Base-by-base conservation (phyloP, 2,888 invertebrate genomes). In the Harpalus rufipes region DNA sequence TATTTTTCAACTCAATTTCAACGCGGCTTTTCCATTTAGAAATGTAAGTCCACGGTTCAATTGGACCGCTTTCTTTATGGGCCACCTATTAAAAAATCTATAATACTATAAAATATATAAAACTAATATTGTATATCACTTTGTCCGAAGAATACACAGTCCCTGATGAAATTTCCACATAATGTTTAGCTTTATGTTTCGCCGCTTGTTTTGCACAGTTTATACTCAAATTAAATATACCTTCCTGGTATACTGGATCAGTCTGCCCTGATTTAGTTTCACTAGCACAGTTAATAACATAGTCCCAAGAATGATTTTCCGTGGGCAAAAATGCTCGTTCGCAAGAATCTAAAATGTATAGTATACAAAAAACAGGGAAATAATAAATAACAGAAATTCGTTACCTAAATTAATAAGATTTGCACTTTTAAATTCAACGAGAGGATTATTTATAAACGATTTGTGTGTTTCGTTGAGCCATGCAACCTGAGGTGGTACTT, bases 401-500 rank as follows among this genome's bases (percentile, higher is more conserved):
- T 92, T 93, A 97, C 97, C 95, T 92, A 94, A 92, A 92, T 96
- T 97, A 86, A 98, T 97, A 86, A 98, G 93, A 92, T 98, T 98
- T 81, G 97, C 96, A 92, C 98, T 98, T 91, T 94, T 95, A 91
- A 97, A 98, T 90, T 97, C 96, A 8, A 98, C 95, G 89, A 94
- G 92, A 86, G 95, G 93, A 91, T 94, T 94, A 85, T 95, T 94
- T 91, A 97, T 97, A 68, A 93, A 92, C 88, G 94, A 93, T 87
- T 93, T 92, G 89, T 97, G 97, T 86, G 92, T 91, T 1, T 93
- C 91, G 91, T 96, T 97, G 51, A 98, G 92, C 95, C 97, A 98
- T 1, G 97, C 98, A 88, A 97, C 95, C 91, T 97, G 96, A 0
- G 98, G 98, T 78, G 97, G 97, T 41, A 97, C 97, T 92, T 98